Percentiles rank a stretch among this genome's conserved stretches.
phyloP scores from a whole-genome alignment of 30 jellyfish, hydroid and myxozoan species.

The Cassiopea xamachana region DNA sequence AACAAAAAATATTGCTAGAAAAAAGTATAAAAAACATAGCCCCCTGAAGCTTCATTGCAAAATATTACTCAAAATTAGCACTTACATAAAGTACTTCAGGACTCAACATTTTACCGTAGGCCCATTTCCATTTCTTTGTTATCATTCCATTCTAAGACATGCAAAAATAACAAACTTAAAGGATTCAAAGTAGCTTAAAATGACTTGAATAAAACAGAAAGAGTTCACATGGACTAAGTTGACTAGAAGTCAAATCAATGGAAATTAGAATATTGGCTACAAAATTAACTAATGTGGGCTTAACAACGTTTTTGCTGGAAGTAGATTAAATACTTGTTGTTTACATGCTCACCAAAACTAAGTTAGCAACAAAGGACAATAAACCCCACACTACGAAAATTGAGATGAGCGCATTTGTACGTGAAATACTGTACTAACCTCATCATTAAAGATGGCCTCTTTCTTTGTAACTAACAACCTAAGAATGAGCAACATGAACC shows the following conservation, averaged over 20 bases:
- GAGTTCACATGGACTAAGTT: not conserved
- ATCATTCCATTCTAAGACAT: constrained; percentile 61
- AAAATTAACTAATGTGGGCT: too few relatives aligned
- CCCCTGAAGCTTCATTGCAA: not conserved
- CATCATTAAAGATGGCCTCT: constrained; percentile 53
- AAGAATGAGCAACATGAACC: constrained; percentile 13
- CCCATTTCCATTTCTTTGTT: constrained; percentile 87
- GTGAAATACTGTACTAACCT: constrained; percentile 9
- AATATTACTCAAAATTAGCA: not conserved
- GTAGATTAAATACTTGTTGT: too few relatives aligned
- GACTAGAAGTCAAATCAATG: not conserved
- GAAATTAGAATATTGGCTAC: too few relatives aligned
- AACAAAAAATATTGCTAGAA: too few relatives aligned
- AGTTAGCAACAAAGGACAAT: not conserved
- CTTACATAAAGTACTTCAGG: constrained; percentile 68
- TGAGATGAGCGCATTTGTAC: not conserved
- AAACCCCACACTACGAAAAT: not conserved
- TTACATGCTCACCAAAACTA: too few relatives aligned
- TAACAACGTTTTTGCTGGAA: too few relatives aligned
- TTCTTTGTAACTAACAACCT: constrained; percentile 55
- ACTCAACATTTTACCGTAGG: constrained; percentile 63
- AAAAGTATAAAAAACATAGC: too few relatives aligned
- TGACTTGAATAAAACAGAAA: too few relatives aligned
- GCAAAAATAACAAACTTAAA: not conserved
- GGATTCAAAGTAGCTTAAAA: not conserved